These are phyloP conservation scores for Hemiscyllium ocellatum DNA, from an alignment of 2,113 vertebrate species.

Conservation along the genomic window DNA sequence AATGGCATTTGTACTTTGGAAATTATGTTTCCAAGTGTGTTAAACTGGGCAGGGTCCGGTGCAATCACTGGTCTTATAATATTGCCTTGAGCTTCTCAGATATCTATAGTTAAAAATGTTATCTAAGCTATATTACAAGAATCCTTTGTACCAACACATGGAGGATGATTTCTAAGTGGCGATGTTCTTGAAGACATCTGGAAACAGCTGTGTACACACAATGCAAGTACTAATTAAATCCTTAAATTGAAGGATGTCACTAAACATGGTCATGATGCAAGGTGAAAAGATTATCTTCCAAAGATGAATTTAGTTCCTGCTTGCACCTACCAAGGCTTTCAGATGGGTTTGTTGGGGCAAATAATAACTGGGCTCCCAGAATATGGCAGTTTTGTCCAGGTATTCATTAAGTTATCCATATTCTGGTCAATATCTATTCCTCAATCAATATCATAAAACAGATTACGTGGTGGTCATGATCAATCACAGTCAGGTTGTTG, in stretches of 20 bases:
- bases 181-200: not conserved
- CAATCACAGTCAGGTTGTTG: no score
- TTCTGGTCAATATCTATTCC: no score
- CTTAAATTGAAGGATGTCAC: not conserved
- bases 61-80: not conserved
- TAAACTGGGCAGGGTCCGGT: not conserved
- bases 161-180: not conserved
- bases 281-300: not conserved
- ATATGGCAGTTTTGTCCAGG: not conserved
- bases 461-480: no score
- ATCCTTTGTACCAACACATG: not conserved
- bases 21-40: not conserved
- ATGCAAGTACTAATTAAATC: not conserved
- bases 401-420: no score
- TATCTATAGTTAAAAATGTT: not conserved
- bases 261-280: not conserved
- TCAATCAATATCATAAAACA: no score
- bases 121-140: not conserved
- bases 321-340: not conserved
- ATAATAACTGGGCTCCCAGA: not conserved
- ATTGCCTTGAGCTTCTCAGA: not conserved
- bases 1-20: not conserved
- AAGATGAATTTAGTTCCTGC: not conserved
- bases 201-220: not conserved
- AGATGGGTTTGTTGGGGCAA: not conserved